Evolutionary conservation across 1,140 invertebrate genomes (phyloP).

Genomic region (Latrodectus geometricus): DNA sequence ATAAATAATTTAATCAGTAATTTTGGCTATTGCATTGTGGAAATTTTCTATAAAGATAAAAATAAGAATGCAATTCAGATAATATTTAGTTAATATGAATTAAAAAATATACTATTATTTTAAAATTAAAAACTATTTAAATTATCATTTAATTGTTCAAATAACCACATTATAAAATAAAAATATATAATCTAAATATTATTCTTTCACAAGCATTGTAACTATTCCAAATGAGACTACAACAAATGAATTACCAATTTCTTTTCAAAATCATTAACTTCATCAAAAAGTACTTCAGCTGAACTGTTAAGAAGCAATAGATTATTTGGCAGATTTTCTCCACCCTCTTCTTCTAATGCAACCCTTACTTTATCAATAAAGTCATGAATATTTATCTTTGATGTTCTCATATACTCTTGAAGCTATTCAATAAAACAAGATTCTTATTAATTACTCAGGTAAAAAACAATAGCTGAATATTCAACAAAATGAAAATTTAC

Average conservation of each 20-base stretch:
- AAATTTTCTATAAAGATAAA: no score
- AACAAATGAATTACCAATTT: conserved; percentile 24
- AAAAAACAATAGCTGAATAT: not conserved
- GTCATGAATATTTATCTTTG: conserved; percentile 14
- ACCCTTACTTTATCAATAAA: conserved; percentile 34
- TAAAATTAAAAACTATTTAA: no score
- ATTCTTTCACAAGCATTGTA: not conserved
- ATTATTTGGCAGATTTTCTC: not conserved
- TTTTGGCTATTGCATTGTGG: no score
- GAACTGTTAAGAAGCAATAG: conserved; percentile 28
- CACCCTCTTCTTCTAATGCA: conserved; percentile 32
- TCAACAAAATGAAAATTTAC: no score
- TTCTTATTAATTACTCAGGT: not conserved
- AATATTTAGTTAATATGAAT: no score
- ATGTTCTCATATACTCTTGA: conserved; percentile 25
- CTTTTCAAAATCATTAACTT: conserved; percentile 40
- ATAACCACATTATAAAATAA: no score
- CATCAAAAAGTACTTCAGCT: conserved; percentile 27
- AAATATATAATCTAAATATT: no score
- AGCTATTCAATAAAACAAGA: conserved; percentile 4
- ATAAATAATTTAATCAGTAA: no score
- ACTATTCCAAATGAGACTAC: no score
- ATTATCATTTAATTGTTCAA: no score
- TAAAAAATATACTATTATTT: no score
- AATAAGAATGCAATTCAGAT: no score